Conservation (phyloP, 1,140 invertebrate genomes). For the Sinella curviseta region DNA sequence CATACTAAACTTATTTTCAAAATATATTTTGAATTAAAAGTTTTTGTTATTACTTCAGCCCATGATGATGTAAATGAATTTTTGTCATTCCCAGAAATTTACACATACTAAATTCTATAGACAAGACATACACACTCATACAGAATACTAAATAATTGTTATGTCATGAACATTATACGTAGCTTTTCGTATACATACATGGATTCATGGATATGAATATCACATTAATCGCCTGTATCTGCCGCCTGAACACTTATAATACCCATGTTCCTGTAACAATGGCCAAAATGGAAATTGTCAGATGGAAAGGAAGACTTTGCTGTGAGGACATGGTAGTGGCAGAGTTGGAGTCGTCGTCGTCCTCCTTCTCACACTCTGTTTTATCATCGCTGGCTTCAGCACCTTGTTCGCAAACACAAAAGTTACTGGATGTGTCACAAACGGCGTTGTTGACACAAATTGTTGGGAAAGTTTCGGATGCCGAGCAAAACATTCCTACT, state of each 20-base stretch:
- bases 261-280: background rate
- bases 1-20: no score
- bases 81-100: no score
- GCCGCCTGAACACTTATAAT: background rate
- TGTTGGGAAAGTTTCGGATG: slow-evolving; percentile 26
- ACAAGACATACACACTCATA: no score
- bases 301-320: background rate
- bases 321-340: no score
- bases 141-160: no score
- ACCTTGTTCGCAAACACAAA: slow-evolving; percentile 24
- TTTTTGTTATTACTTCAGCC: no score
- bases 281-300: background rate
- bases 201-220: background rate
- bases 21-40: no score
- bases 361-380: slow-evolving; percentile 26
- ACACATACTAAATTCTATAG: no score
- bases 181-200: no score
- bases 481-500: slow-evolving; percentile 28
- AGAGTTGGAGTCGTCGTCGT: slow-evolving; percentile 7
- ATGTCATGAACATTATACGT: no score
- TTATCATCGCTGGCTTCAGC: slow-evolving; percentile 21
- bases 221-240: no score
- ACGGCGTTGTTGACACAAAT: slow-evolving; percentile 26
- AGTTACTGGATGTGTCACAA: slow-evolving; percentile 24
- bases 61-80: no score